These are phyloP conservation scores for Odobenus rosmarus DNA, from an alignment of 2,113 vertebrate genomes.

Conservation along the genomic window DNA sequence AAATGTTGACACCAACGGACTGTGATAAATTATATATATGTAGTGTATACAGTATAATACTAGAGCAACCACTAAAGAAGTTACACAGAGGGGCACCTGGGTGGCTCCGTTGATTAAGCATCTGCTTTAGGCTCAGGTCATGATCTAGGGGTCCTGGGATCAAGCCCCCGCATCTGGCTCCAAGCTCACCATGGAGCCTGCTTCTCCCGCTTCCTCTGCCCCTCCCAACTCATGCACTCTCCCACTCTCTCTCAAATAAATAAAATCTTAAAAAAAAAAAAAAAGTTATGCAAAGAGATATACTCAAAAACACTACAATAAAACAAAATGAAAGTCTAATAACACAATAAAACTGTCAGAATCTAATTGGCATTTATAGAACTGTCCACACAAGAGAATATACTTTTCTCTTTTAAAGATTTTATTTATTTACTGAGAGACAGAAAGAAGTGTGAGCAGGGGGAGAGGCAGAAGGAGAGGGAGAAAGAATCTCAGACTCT, in stretches of 20 bases:
- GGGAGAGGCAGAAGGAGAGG: neutral
- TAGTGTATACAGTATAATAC: neutral
- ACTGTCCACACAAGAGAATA: neutral
- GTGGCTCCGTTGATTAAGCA: neutral
- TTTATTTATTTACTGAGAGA: neutral
- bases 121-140: neutral
- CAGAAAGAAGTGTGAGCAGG: neutral
- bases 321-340: constrained; percentile 42
- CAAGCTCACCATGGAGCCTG: neutral
- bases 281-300: neutral
- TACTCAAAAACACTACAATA: neutral
- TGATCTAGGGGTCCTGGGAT: neutral
- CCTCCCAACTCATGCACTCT: neutral
- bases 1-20: neutral
- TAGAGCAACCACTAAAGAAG: neutral
- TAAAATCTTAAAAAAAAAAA: neutral
- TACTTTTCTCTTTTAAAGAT: neutral
- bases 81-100: neutral
- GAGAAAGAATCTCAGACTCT: neutral
- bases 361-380: neutral
- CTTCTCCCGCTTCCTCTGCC: neutral
- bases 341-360: neutral
- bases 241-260: neutral
- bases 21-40: neutral
- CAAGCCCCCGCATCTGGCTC: neutral